Evolutionary conservation across 2,113 vertebrate genomes (phyloP).

Genomic region (Geococcyx californianus): DNA sequence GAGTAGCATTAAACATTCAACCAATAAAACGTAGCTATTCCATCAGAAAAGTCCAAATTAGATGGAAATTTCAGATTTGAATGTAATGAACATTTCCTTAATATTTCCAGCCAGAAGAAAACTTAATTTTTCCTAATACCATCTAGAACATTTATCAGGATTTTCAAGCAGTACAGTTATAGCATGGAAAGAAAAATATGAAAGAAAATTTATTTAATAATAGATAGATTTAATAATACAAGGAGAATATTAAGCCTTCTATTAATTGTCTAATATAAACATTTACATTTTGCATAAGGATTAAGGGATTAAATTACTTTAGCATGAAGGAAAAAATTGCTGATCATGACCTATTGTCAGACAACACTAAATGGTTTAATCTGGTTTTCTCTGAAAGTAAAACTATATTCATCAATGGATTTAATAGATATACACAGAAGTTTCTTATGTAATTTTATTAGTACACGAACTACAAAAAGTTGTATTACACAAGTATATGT

Average conservation of each 20-base stretch:
- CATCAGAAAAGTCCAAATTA: background rate
- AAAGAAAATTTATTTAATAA: background rate
- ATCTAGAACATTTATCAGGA: background rate
- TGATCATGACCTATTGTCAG: background rate
- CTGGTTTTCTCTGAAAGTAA: background rate
- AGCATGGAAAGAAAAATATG: background rate
- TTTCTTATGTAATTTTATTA: background rate
- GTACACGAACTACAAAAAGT: background rate
- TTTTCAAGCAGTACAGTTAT: background rate
- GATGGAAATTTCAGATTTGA: background rate
- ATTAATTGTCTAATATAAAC: background rate
- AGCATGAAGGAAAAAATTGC: background rate
- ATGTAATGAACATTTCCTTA: background rate
- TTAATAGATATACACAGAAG: background rate
- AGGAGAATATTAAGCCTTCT: no score
- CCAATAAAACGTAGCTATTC: background rate
- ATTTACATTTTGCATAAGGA: slow-evolving; percentile 4
- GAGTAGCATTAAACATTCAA: background rate
- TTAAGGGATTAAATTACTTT: background rate
- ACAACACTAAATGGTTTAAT: background rate
- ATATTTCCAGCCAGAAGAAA: background rate
- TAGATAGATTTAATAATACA: background rate
- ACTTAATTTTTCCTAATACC: background rate
- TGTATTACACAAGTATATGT: background rate
- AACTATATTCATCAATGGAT: background rate